Conservation (phyloP, 2,113 vertebrate species). For the Brachirus orientalis region DNA sequence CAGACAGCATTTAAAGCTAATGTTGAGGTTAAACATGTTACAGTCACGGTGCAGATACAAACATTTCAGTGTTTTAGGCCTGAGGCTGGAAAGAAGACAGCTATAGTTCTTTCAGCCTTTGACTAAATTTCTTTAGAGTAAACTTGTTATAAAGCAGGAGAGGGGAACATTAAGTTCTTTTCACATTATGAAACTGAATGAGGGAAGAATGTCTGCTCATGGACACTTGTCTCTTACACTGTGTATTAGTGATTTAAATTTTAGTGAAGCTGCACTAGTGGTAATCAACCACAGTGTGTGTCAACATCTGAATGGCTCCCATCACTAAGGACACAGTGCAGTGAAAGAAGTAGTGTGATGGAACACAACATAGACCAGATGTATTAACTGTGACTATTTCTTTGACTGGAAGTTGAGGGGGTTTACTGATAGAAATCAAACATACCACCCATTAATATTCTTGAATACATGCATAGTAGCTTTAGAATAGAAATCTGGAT, state of each 20-base stretch:
- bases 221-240: background rate
- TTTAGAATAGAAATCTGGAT: too few relatives aligned
- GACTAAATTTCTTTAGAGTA: too few relatives aligned
- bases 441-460: too few relatives aligned
- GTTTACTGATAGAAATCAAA: too few relatives aligned
- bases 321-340: background rate
- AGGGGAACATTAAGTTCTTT: background rate
- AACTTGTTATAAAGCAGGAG: too few relatives aligned
- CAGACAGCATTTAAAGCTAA: background rate
- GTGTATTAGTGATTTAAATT: background rate
- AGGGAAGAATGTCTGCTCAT: background rate
- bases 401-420: background rate
- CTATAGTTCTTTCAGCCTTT: too few relatives aligned
- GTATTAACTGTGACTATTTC: too few relatives aligned
- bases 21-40: too few relatives aligned
- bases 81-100: too few relatives aligned
- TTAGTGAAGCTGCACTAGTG: conserved; percentile 5
- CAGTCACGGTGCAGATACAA: too few relatives aligned
- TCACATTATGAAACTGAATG: conserved; percentile 1
- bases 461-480: too few relatives aligned
- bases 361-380: background rate
- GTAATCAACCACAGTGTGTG: background rate
- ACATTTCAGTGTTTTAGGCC: too few relatives aligned
- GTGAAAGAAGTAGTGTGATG: background rate
- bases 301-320: background rate